phyloP scores from a whole-genome alignment of 92 coral and sea anemone species.

The Parazoanthus swiftii region DNA sequence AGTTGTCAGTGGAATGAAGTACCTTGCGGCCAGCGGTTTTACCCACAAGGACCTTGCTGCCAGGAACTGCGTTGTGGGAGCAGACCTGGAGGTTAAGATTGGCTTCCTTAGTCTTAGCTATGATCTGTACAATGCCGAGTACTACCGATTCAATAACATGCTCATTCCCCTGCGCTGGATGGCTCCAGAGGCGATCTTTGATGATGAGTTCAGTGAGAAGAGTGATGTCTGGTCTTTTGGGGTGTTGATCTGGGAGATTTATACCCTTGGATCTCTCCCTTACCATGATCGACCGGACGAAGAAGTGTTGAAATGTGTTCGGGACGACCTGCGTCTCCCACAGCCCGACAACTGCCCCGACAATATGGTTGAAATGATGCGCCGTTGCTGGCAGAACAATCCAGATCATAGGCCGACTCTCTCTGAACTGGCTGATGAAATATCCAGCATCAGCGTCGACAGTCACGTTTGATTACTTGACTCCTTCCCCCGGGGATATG shows the following conservation, averaged over 20 bases:
- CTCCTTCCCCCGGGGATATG: background rate
- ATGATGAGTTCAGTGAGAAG: conserved; percentile 90
- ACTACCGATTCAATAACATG: conserved; percentile 83
- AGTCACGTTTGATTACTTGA: conserved; percentile 64
- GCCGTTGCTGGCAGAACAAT: conserved; percentile 87
- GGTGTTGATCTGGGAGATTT: conserved; percentile 92
- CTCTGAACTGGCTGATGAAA: conserved; percentile 72
- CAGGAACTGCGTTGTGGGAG: conserved; percentile 91
- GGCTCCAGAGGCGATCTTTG: conserved; percentile 95
- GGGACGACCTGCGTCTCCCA: conserved; percentile 87
- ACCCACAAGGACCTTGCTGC: conserved; percentile 97
- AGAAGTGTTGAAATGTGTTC: conserved; percentile 88
- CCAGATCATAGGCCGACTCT: conserved; percentile 75
- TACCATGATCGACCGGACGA: conserved; percentile 87
- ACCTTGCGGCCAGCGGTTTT: conserved; percentile 73
- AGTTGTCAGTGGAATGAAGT: conserved; percentile 87
- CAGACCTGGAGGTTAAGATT: conserved; percentile 84
- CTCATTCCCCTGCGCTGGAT: conserved; percentile 97
- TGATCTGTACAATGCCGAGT: conserved; percentile 89
- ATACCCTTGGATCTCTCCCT: conserved; percentile 84
- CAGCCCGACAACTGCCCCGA: conserved; percentile 95
- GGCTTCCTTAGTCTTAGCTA: conserved; percentile 91
- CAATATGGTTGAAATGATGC: conserved; percentile 78
- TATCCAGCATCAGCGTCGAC: conserved; percentile 75
- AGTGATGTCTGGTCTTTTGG: conserved; percentile 98